Base-by-base conservation (phyloP, 2,888 invertebrate genomes). In the Athalia rosae region DNA sequence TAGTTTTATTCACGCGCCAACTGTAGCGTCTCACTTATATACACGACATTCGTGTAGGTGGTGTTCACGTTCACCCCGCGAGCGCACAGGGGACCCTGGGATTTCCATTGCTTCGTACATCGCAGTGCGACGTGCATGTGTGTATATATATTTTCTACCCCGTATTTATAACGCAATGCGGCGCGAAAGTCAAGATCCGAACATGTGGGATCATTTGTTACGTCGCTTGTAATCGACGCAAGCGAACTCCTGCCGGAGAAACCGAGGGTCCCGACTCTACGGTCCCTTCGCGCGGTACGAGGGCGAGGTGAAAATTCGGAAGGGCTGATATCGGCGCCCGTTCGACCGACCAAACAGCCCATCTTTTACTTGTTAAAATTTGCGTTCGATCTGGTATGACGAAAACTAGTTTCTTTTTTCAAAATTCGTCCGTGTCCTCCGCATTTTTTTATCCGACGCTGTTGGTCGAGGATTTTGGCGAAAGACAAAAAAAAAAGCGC, bases 171-270 rank as follows among this genome's bases (percentile, higher is more conserved):
- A 58, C 41, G 76, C 63, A 63, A 62, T 41, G 45, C 66, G 67
- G 56, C 66, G 50, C 67, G 59, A 59, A 82, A 86, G 85, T 86
- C 87, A 87, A 89, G 88, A 88, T 87, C 84, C 84, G 88, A 89
- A 88, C 89, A 89, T 89, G 89, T 89, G 89, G 89, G 88, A 84
- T 89, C 88, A 88, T 89, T 89, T 89, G 88, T 89, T 88, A 89
- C 85, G 84, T 84, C 79, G 74, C 48, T 61, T 74, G 71, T 58
- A 62, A 62, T 71, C 74, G 62, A 59, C 28, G 28, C 28, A 28
- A n/a, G n/a, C 28, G 47, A 62, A 61, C 74, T 15, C 11, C 41
- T 50, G n/a, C 41, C 71, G 13, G 45, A 59, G 71, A 7, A 58
- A 4, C 45, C 8, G 45, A 28, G 58, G 28, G 28, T 28, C 28